phyloP scores from a whole-genome alignment of 37 sponge, comb jelly and placozoan genomes.

The Haliclona indistincta region DNA sequence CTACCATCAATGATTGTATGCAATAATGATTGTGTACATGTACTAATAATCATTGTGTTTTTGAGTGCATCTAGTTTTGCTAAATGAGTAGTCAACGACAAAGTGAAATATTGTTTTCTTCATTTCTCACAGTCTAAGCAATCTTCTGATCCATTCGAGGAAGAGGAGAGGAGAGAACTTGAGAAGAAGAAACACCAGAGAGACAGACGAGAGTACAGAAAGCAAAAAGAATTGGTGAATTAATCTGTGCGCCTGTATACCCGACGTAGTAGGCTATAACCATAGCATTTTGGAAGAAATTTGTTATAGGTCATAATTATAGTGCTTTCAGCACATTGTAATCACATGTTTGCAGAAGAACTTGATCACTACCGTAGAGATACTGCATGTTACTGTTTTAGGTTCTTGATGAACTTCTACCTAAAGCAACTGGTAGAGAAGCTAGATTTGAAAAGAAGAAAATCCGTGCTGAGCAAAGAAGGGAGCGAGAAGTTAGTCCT shows the following conservation, averaged over 20 bases:
- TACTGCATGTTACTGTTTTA: constrained; percentile 11
- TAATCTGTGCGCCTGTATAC: not conserved
- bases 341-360: not conserved
- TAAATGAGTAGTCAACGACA: not conserved
- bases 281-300: not conserved
- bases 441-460: constrained; percentile 80
- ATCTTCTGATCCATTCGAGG: constrained; percentile 1
- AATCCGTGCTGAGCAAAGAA: constrained; percentile 46
- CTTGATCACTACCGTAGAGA: not conserved
- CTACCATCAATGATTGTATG: not conserved
- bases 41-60: not conserved
- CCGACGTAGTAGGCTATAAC: too few relatives aligned
- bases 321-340: not conserved
- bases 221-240: constrained; percentile 57
- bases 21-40: not conserved
- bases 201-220: constrained; percentile 47
- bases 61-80: not conserved
- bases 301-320: not conserved
- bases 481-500: constrained; percentile 80
- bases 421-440: constrained; percentile 82
- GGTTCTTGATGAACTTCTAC: constrained; percentile 87
- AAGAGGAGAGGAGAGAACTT: constrained; percentile 29
- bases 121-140: too few relatives aligned
- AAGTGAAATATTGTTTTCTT: too few relatives aligned
- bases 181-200: constrained; percentile 26